Conservation (phyloP, 2,113 vertebrate species). For the Phyllopteryx taeniolatus region DNA sequence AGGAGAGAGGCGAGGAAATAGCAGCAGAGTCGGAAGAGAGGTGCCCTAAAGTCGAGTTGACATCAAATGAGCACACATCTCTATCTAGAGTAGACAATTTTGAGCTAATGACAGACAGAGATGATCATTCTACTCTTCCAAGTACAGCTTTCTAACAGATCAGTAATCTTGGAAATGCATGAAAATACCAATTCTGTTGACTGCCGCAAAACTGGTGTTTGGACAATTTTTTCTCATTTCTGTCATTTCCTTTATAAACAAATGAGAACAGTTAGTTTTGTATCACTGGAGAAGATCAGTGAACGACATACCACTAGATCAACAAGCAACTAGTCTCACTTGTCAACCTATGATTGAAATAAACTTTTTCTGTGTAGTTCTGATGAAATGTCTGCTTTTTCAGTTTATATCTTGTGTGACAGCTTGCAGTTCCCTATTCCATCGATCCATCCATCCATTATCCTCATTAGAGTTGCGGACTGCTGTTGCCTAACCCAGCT, state of each 20-base stretch:
- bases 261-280: neutral
- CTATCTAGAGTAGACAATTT: neutral
- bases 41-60: neutral
- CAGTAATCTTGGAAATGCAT: neutral
- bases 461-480: too few relatives aligned
- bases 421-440: neutral
- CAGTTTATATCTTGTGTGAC: neutral
- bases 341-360: neutral
- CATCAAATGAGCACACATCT: slow-evolving; percentile 6
- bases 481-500: too few relatives aligned
- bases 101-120: neutral
- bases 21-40: slow-evolving; percentile 32
- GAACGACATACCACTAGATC: neutral
- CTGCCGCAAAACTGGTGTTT: neutral
- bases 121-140: slow-evolving; percentile 18
- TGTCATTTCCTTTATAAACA: neutral
- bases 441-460: too few relatives aligned
- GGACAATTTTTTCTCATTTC: neutral
- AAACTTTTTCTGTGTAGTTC: neutral
- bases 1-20: slow-evolving; percentile 54
- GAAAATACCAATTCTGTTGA: neutral
- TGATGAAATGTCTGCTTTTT: neutral
- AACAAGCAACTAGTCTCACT: neutral
- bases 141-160: slow-evolving; percentile 38
- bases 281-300: neutral